phyloP scores from a whole-genome alignment of 2,797 vertebrate species.

The Pseudochirops cupreus region DNA sequence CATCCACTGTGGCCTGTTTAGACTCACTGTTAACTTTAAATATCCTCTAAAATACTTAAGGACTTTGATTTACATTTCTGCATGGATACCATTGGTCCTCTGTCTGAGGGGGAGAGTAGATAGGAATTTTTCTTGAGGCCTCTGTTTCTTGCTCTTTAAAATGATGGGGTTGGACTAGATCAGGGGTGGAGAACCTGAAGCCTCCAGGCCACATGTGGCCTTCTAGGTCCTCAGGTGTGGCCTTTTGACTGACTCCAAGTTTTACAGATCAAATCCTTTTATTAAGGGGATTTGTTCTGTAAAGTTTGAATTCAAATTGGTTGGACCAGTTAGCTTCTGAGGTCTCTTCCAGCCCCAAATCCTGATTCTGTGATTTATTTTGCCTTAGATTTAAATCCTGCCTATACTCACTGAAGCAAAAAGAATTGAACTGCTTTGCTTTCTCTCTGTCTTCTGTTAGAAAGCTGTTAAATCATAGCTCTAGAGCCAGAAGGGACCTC shows the following conservation, averaged over 20 bases:
- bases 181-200: no score
- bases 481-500: background rate
- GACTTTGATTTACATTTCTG: constrained; percentile 1
- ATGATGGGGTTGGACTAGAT: background rate
- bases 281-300: no score
- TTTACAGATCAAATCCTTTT: no score
- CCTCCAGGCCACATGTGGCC: no score
- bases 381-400: background rate
- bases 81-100: constrained; percentile 33
- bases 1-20: background rate
- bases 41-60: constrained; percentile 30
- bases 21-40: constrained; percentile 14
- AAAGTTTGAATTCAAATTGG: background rate
- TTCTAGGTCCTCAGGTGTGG: no score
- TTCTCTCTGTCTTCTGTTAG: background rate
- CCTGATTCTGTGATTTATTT: background rate
- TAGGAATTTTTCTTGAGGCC: background rate
- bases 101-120: background rate
- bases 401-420: background rate
- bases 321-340: background rate
- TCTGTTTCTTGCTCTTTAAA: background rate
- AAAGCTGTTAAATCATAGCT: background rate
- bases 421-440: background rate
- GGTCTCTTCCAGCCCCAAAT: background rate
- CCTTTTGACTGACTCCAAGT: no score